Percentiles rank a stretch among this genome's conserved stretches.
These are phyloP conservation scores for Lagodon rhomboides DNA, from an alignment of 2,797 vertebrate species.

Conservation along the genomic window DNA sequence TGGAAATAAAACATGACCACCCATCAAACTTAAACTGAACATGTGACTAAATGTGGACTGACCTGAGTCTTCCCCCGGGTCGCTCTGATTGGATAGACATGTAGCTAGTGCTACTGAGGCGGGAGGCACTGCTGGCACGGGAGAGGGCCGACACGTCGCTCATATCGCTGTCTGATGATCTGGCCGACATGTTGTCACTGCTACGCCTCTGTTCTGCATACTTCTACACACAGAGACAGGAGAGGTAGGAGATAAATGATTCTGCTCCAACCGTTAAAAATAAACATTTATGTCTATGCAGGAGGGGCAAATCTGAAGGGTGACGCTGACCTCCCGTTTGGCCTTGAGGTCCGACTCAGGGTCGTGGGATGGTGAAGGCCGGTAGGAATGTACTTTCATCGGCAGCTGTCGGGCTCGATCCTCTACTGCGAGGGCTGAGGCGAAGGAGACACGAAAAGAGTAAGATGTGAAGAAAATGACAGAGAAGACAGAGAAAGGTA, in stretches of 20 bases:
- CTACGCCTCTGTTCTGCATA: slow-evolving; percentile 94
- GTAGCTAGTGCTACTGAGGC: slow-evolving; percentile 98
- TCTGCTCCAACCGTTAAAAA: background rate
- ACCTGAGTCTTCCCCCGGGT: slow-evolving; percentile 95
- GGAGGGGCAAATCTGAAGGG: background rate
- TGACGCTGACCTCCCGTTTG: slow-evolving; percentile 88
- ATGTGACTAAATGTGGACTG: slow-evolving; percentile 62
- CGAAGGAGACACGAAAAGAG: background rate
- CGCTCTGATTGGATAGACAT: slow-evolving; percentile 98
- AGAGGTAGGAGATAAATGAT: background rate
- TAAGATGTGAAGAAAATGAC: background rate
- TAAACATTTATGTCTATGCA: background rate
- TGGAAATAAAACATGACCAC: background rate
- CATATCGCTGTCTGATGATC: slow-evolving; percentile 96
- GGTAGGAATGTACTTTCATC: slow-evolving; percentile 94
- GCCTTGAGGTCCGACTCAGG: slow-evolving; percentile 94
- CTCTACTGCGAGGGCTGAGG: slow-evolving; percentile 92
- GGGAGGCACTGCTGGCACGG: slow-evolving; percentile 98
- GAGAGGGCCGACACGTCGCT: slow-evolving; percentile 97
- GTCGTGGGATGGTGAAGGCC: slow-evolving; percentile 94
- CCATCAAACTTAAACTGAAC: background rate
- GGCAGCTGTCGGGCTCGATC: slow-evolving; percentile 94
- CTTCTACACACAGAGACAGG: slow-evolving; percentile 72
- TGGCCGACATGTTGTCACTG: slow-evolving; percentile 97
- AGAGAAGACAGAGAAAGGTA: background rate